A percentile compares a stretch with the other conserved stretches of the same genome.
Evolutionary conservation across 1,140 invertebrate species (phyloP).

Genomic region (Dolichoris vasculosae): DNA sequence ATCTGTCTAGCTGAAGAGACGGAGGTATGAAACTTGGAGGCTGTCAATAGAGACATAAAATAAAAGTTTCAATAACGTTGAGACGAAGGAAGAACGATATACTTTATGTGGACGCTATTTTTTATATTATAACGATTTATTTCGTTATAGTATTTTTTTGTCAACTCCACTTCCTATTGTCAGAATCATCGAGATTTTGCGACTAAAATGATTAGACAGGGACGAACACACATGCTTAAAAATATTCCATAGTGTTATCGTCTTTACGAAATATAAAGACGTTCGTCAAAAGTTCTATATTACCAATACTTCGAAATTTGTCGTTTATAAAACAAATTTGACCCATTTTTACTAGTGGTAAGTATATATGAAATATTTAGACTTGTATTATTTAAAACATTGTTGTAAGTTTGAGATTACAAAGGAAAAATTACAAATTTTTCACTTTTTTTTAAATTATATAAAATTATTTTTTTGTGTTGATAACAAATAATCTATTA

Average conservation of each 20-base stretch:
- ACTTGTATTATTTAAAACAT: not conserved
- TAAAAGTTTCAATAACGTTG: not conserved
- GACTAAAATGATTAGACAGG: not conserved
- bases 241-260: conserved; percentile 5
- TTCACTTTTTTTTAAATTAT: not conserved
- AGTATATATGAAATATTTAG: not conserved
- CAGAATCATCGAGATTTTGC: not conserved
- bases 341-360: not conserved
- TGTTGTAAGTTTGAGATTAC: too few species aligned
- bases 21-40: not conserved
- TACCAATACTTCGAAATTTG: conserved; percentile 23
- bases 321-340: not conserved
- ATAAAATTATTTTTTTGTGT: not conserved
- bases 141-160: conserved; percentile 6
- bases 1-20: not conserved
- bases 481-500: not conserved
- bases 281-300: not conserved
- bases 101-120: not conserved
- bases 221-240: not conserved
- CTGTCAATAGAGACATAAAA: not conserved
- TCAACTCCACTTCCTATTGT: conserved; percentile 23
- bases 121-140: not conserved
- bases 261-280: conserved; percentile 18
- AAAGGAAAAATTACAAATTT: not conserved
- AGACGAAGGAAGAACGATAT: not conserved